Conservation (phyloP, 2,113 vertebrate genomes). For the Pristiophorus japonicus region DNA sequence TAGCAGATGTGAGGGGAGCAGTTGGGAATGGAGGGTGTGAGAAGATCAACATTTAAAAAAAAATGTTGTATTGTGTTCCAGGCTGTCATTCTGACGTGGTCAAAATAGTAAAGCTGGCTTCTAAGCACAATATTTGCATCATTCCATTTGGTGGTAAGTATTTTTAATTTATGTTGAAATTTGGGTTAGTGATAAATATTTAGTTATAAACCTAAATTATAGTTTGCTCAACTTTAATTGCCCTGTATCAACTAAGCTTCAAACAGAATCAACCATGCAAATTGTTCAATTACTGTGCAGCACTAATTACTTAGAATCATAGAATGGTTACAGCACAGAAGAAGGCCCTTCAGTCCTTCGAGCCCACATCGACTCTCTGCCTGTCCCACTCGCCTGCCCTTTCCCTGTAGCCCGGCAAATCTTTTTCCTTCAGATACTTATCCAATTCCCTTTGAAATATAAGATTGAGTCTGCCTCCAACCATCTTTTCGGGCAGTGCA, state of each 20-base stretch:
- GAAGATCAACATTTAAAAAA: slow-evolving; percentile 36
- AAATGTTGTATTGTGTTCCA: slow-evolving; percentile 53
- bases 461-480: too few species aligned
- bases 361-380: too few species aligned
- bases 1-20: background rate
- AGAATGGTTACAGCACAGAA: too few species aligned
- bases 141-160: slow-evolving; percentile 93
- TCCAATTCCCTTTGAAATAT: too few species aligned
- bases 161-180: slow-evolving; percentile 31
- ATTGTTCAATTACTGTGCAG: background rate
- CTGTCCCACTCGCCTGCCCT: too few species aligned
- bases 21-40: background rate
- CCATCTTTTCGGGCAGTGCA: too few species aligned
- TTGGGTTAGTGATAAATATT: background rate
- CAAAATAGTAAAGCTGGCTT: slow-evolving; percentile 88
- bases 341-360: too few species aligned
- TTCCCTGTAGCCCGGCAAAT: too few species aligned
- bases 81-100: slow-evolving; percentile 89
- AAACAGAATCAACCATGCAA: background rate
- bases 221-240: background rate
- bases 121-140: slow-evolving; percentile 89
- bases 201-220: background rate
- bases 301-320: too few species aligned
- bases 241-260: background rate
- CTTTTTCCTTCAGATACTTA: too few species aligned